These are phyloP conservation scores for Zaprionus lachaisei DNA, from an alignment of 1,140 invertebrate genomes.

Conservation along the genomic window DNA sequence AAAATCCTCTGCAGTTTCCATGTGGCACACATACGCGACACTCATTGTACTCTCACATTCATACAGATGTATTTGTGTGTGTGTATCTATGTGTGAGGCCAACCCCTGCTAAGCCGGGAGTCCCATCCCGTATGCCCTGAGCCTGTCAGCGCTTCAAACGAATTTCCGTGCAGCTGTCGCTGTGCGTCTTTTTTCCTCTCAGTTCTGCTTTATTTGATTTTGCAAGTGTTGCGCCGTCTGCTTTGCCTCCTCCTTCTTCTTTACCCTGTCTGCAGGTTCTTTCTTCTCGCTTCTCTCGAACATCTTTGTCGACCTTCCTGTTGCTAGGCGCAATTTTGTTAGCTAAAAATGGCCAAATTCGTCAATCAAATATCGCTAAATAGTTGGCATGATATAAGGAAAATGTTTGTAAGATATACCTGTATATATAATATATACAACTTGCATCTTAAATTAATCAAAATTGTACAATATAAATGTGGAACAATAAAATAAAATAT, in stretches of 20 bases:
- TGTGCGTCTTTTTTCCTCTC: slow-evolving; percentile 28
- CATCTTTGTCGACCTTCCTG: slow-evolving; percentile 38
- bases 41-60: slow-evolving; percentile 29
- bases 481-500: too few relatives aligned
- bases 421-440: too few relatives aligned
- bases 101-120: slow-evolving; percentile 57
- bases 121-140: slow-evolving; percentile 24
- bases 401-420: too few relatives aligned
- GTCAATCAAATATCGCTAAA: too few relatives aligned
- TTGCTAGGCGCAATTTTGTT: slow-evolving; percentile 60
- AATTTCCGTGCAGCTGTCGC: slow-evolving; percentile 69
- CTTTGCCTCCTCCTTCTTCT: not conserved
- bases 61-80: slow-evolving; percentile 15
- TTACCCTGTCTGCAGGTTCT: slow-evolving; percentile 27
- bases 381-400: too few relatives aligned
- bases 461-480: too few relatives aligned
- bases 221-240: slow-evolving; percentile 68
- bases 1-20: slow-evolving; percentile 69
- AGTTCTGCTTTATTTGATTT: slow-evolving; percentile 74
- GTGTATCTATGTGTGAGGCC: slow-evolving; percentile 43
- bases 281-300: slow-evolving; percentile 4
- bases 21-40: slow-evolving; percentile 72
- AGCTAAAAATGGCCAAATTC: not conserved
- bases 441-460: too few relatives aligned
- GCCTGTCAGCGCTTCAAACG: slow-evolving; percentile 26